A percentile compares a stretch with the other conserved stretches of the same genome.
Evolutionary conservation across 1,140 invertebrate genomes (phyloP).

Genomic region (Bursaphelenchus mucronatus): DNA sequence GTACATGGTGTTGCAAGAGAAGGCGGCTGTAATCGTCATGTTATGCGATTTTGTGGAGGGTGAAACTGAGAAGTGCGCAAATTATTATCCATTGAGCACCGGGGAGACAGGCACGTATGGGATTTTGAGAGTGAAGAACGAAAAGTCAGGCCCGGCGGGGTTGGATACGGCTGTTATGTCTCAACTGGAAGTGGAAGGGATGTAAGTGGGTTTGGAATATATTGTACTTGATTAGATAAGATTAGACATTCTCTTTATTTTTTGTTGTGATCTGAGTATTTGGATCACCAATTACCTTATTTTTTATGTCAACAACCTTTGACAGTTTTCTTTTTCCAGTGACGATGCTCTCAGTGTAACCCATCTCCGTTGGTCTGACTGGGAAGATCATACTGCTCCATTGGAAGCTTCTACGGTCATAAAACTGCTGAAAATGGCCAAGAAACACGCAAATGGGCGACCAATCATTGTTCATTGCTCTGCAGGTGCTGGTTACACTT

Average conservation of each 20-base stretch:
- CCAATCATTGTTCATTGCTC: neutral
- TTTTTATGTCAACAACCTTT: no score
- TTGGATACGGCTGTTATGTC: no score
- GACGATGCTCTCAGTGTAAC: neutral
- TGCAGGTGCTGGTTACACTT: neutral
- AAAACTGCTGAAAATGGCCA: neutral
- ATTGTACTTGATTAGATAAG: no score
- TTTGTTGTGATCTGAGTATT: no score
- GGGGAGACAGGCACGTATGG: neutral
- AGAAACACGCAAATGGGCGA: neutral
- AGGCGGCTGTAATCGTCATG: conserved; percentile 62
- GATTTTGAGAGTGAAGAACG: conserved; percentile 4
- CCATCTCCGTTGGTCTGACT: neutral
- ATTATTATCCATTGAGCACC: conserved; percentile 4
- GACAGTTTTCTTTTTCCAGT: no score
- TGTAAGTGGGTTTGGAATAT: no score
- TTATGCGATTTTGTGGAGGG: conserved; percentile 60
- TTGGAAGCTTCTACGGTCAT: neutral
- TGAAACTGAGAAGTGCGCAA: conserved; percentile 37
- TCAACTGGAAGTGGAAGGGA: no score
- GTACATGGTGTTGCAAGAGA: conserved; percentile 63
- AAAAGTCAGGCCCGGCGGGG: neutral
- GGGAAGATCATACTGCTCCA: neutral
- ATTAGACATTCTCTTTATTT: no score
- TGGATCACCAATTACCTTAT: no score